Conservation (phyloP, 2,797 vertebrate genomes). For the Mus caroli region DNA sequence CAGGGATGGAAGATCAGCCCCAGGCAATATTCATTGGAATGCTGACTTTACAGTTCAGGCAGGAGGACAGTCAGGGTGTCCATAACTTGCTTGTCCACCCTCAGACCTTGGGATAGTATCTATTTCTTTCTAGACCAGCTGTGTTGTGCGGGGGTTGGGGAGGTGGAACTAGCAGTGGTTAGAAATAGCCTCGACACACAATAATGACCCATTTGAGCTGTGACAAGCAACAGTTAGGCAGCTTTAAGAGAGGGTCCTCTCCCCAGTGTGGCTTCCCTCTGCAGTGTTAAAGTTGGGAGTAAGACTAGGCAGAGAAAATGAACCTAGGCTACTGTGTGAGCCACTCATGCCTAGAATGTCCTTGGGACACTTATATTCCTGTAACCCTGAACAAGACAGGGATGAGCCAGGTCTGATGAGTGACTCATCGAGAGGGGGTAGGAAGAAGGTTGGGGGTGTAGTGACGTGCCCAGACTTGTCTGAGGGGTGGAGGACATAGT, state of each 20-base stretch:
- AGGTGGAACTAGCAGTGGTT: not conserved
- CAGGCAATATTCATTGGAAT: not conserved
- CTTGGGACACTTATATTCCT: conserved; percentile 21
- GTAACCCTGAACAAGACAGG: not conserved
- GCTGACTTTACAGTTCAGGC: not conserved
- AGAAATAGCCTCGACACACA: not conserved
- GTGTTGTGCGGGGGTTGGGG: not conserved
- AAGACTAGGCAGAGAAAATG: not conserved
- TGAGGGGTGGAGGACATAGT: not conserved
- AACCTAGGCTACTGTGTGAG: not conserved
- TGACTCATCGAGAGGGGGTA: conserved; percentile 49
- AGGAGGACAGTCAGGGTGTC: not conserved
- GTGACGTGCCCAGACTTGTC: not conserved
- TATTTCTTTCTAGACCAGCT: not conserved
- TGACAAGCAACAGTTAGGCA: not conserved
- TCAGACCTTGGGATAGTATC: not conserved
- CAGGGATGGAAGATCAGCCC: no score
- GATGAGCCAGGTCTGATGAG: not conserved
- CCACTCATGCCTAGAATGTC: not conserved
- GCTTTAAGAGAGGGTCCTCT: not conserved
- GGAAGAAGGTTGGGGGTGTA: not conserved
- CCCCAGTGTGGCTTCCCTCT: not conserved
- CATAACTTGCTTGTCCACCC: not conserved
- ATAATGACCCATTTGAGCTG: not conserved
- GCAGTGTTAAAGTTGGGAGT: not conserved